Percentiles rank a stretch among this genome's conserved stretches.
Conservation (phyloP, 2,113 vertebrate species). For the Oncorhynchus masou region DNA sequence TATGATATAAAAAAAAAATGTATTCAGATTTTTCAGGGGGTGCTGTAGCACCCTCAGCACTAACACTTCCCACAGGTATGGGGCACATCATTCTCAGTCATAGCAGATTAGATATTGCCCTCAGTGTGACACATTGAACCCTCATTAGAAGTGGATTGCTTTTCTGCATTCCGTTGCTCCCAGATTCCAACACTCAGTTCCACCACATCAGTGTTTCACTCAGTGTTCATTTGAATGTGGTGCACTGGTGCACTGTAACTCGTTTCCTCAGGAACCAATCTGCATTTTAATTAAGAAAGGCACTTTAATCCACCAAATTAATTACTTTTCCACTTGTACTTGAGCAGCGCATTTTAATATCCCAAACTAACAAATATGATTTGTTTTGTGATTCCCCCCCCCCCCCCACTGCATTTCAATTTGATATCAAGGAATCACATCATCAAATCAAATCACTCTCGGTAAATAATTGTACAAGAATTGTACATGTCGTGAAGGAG, state of each 20-base stretch:
- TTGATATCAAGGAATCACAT: background rate
- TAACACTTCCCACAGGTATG: too few species aligned
- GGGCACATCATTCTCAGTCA: constrained; percentile 1
- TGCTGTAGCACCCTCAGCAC: too few species aligned
- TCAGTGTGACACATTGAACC: constrained; percentile 12
- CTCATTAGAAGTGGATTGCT: background rate
- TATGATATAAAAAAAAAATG: background rate
- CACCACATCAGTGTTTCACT: constrained; percentile 16
- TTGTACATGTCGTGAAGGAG: too few species aligned
- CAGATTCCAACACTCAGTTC: background rate
- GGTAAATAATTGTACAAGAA: background rate
- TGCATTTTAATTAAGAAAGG: constrained; percentile 20
- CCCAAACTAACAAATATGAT: constrained; percentile 7
- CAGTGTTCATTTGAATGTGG: constrained; percentile 14
- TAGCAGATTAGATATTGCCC: background rate
- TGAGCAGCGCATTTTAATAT: constrained; percentile 35
- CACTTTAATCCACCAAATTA: constrained; percentile 41
- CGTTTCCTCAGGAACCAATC: constrained; percentile 15
- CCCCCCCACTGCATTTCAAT: background rate
- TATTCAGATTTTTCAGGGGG: constrained; percentile 14
- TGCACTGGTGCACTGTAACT: constrained; percentile 18
- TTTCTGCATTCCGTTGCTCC: constrained; percentile 14
- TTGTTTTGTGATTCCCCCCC: background rate
- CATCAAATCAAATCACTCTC: background rate
- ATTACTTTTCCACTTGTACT: constrained; percentile 46